Base-by-base conservation (phyloP, 2,113 vertebrate genomes). In the Grallaria varia region DNA sequence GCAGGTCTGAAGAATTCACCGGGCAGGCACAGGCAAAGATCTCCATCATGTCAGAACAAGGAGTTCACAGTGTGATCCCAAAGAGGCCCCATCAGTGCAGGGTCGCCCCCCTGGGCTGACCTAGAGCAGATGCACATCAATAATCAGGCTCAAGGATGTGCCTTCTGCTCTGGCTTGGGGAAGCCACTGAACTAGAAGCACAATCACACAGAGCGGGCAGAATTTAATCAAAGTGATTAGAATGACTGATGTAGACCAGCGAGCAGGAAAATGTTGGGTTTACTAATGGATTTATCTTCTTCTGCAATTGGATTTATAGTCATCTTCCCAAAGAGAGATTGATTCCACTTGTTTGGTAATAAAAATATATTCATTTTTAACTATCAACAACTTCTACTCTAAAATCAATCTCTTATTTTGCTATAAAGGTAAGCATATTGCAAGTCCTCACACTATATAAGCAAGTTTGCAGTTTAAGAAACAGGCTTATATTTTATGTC, bases 171-270 rank as follows among this genome's bases (percentile, higher is more conserved):
- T 28, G 79, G 66, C 40, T 64, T 67, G 49, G 14, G 47, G 18
- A 82, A 86, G n/a, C 50, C 72, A 73, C 49, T 59, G 92, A 93
- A 90, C n/a, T 63, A 80, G 55, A 90, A 92, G 58, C 42, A 88
- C 40, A 86, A 55, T 27, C 55, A 53, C 5, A 35, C 33, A 86
- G 67, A 83, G 20, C 0, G 0, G 49, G 78, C 67, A 88, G 25
- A 90, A 75, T 80, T 85, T 85, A 90, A 85, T 77, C 58, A 31
- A 85, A 89, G 50, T 53, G 10, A 83, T 64, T 90, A 40, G 68
- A 93, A 90, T 49, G 13, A 75, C 44, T 68, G 66, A 52, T 76
- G 69, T 62, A 83, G 49, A 87, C 45, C 62, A 84, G 39, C 40
- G 69, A 95, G 73, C 73, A 92, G n/a, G 71, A 85, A 91, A 95